Evolutionary conservation across 2,113 vertebrate species (phyloP), one percentile per base, ranked within the genome.

Genomic region (Leptobrachium leishanense): DNA sequence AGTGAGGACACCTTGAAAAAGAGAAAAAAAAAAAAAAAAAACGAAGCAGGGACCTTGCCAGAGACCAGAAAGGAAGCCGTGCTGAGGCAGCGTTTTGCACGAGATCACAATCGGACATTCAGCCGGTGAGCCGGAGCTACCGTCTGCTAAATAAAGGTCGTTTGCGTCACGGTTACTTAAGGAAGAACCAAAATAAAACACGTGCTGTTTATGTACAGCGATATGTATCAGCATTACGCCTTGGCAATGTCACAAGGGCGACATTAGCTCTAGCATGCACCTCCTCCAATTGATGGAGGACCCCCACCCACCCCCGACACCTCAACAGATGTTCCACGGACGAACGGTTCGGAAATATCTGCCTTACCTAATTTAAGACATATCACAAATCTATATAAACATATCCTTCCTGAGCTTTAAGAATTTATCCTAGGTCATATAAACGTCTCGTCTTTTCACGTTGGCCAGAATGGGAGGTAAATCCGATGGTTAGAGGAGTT

Each of bases 1-100:
- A 90, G 87, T 91, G 94, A 97, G 97, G 96, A 98, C 96, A 99
- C 98, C 98, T 99, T 99, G 97, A 98, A 94, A 97, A 93, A 94
- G 1, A 31, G 65, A 77, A 76, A 68, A 75, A 76, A 77, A 68
- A 76, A 77, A 68, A 70, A 92, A 92, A 89, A 98, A 94, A 97
- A 94, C 95, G 95, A 96, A 97, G 94, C 97, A 50, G 42, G 92
- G 96, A 97, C 96, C 96, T 98, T 98, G 93, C 90, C 92, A 92
- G 93, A 94, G 93, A 94, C 93, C 93, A 92, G 92, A 92, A 90
- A 93, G 91, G 91, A 91, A 95, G 92, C 94, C 94, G 92, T 96
- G 97, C 97, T 99, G 97, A 99, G 94, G 89, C 96, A 98, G 97
- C 97, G 97, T 88, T 98, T 95, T 96, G 88, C 86, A 87, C 84